A percentile compares a stretch with the other conserved stretches of the same genome.
Evolutionary conservation across 2,113 vertebrate genomes (phyloP).

Genomic region (Pipa parva): DNA sequence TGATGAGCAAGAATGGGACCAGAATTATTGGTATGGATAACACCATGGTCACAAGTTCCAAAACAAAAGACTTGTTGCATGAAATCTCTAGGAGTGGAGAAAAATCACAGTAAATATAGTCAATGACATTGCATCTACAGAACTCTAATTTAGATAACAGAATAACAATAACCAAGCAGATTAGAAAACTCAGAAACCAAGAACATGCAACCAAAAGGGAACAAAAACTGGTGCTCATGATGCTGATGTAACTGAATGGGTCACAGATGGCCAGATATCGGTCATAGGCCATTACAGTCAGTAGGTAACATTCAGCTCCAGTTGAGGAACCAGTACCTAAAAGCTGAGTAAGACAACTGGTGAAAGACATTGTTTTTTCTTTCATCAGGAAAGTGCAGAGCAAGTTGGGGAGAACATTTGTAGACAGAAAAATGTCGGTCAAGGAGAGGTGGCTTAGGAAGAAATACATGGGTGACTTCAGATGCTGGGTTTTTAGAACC

Average conservation of each 20-base stretch:
- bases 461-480: constrained; percentile 20
- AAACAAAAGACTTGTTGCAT: constrained; percentile 16
- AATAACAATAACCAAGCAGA: constrained; percentile 22
- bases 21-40: constrained; percentile 9
- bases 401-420: background rate
- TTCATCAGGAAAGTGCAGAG: background rate
- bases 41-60: constrained; percentile 7
- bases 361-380: background rate
- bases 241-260: constrained; percentile 12
- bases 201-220: background rate
- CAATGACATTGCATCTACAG: constrained; percentile 22
- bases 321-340: background rate
- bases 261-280: constrained; percentile 28
- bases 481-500: background rate
- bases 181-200: constrained; percentile 24
- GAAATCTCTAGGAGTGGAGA: constrained; percentile 30
- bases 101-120: constrained; percentile 41
- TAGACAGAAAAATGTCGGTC: background rate
- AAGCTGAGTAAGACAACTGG: background rate
- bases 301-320: background rate
- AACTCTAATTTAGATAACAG: constrained; percentile 16
- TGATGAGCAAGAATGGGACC: constrained; percentile 2
- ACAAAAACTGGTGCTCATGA: constrained; percentile 26
- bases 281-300: constrained; percentile 26
- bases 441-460: constrained; percentile 7